Percentiles rank a stretch among this genome's conserved stretches.
Evolutionary conservation across 2,113 vertebrate genomes (phyloP).

Genomic region (Thymallus thymallus): DNA sequence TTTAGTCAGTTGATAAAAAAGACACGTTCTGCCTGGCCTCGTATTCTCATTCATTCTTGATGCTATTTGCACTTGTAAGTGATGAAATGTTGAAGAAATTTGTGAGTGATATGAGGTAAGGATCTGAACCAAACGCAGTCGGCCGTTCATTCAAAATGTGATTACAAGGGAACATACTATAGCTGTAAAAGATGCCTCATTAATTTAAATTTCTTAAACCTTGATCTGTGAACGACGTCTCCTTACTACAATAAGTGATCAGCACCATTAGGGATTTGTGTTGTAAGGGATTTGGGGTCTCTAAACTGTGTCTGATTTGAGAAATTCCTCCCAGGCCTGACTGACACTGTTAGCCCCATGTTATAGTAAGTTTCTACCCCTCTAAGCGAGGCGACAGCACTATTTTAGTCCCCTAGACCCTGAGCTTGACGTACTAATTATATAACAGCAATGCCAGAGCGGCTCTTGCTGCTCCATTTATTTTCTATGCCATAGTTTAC

Average conservation of each 20-base stretch:
- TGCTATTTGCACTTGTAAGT: too few relatives aligned
- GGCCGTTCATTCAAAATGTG: neutral
- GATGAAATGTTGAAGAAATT: too few relatives aligned
- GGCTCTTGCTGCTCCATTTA: conserved; percentile 63
- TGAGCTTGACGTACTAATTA: conserved; percentile 61
- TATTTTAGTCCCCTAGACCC: conserved; percentile 59
- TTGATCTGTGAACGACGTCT: neutral
- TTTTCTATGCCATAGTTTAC: conserved; percentile 58
- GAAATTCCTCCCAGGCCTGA: conserved; percentile 34
- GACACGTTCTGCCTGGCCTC: conserved; percentile 45
- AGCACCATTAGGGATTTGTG: conserved; percentile 52
- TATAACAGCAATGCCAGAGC: conserved; percentile 54
- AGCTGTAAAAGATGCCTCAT: neutral
- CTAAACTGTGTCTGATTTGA: conserved; percentile 28
- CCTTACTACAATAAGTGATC: conserved; percentile 34
- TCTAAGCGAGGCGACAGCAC: conserved; percentile 16
- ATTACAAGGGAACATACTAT: too few relatives aligned
- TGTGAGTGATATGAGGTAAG: too few relatives aligned
- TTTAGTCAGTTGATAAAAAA: conserved; percentile 45
- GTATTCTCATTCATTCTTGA: conserved; percentile 51
- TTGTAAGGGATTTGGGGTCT: conserved; percentile 51
- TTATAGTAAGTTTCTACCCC: conserved; percentile 1
- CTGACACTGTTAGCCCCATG: conserved; percentile 33
- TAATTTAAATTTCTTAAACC: conserved; percentile 54
- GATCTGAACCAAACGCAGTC: too few relatives aligned